Evolutionary conservation across 2,888 invertebrate species (phyloP).

Genomic region (Drosophila villosipedis): DNA sequence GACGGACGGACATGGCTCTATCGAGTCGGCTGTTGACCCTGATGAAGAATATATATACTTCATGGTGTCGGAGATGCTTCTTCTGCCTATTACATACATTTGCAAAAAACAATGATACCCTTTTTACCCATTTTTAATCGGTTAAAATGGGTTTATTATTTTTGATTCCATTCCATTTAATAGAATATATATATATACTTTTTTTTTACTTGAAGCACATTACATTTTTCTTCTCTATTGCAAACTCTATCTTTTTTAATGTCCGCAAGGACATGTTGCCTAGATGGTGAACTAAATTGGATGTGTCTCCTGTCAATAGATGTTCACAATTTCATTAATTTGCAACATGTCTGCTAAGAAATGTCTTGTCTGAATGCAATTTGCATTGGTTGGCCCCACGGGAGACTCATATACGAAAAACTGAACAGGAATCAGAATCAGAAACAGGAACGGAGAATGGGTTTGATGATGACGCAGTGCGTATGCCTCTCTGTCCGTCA

Average conservation of each 20-base stretch:
- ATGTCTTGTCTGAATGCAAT: slow-evolving; percentile 38
- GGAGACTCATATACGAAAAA: slow-evolving; percentile 7
- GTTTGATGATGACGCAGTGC: slow-evolving; percentile 72
- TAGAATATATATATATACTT: no score
- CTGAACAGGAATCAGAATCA: slow-evolving; percentile 19
- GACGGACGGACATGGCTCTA: no score
- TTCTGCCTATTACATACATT: no score
- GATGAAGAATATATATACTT: no score
- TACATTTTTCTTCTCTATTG: neutral
- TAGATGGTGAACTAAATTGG: neutral
- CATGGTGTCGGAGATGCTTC: no score
- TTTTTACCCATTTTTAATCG: no score
- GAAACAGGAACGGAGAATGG: slow-evolving; percentile 17
- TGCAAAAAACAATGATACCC: no score
- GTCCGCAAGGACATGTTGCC: neutral
- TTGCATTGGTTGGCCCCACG: slow-evolving; percentile 34
- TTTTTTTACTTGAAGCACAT: neutral
- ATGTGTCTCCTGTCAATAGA: slow-evolving; percentile 58
- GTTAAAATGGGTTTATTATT: neutral
- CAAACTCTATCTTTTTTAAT: neutral
- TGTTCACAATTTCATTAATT: slow-evolving; percentile 60
- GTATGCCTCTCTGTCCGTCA: slow-evolving; percentile 39
- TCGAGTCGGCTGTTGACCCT: no score
- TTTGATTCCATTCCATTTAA: neutral
- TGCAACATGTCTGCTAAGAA: slow-evolving; percentile 43